Evolutionary conservation across 1,140 invertebrate genomes (phyloP).

Genomic region (Papilio machaon): DNA sequence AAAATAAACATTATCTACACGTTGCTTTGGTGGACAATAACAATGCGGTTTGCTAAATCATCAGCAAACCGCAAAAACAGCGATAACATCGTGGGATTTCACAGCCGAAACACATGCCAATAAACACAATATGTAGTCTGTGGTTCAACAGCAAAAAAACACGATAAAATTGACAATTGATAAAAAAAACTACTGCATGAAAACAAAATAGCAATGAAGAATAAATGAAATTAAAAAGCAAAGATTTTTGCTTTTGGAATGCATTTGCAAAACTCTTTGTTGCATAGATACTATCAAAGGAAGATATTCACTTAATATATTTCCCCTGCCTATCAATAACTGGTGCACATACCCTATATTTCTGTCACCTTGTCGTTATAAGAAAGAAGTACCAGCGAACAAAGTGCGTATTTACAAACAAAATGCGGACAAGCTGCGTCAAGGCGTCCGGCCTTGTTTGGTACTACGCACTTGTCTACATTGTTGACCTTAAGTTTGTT

Average conservation of each 20-base stretch:
- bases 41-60: neutral
- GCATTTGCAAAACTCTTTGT: too few relatives aligned
- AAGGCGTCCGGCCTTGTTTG: slow-evolving; percentile 30
- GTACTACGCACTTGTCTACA: slow-evolving; percentile 17
- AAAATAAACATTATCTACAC: neutral
- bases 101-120: too few relatives aligned
- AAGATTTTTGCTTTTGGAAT: too few relatives aligned
- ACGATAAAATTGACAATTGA: neutral
- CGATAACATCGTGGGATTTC: neutral
- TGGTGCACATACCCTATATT: too few relatives aligned
- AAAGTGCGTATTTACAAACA: slow-evolving; percentile 1
- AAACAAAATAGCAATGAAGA: neutral
- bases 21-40: neutral
- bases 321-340: too few relatives aligned
- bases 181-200: neutral
- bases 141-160: too few relatives aligned
- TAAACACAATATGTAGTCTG: too few relatives aligned
- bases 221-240: too few relatives aligned
- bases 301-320: too few relatives aligned
- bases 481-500: neutral
- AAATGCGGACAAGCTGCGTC: slow-evolving; percentile 8
- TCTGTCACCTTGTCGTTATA: neutral
- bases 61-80: neutral
- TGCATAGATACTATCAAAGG: too few relatives aligned
- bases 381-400: neutral